Evolutionary conservation across 2,888 invertebrate genomes (phyloP), one percentile per base, ranked within the genome.

Genomic region (Girardia tigrina): DNA sequence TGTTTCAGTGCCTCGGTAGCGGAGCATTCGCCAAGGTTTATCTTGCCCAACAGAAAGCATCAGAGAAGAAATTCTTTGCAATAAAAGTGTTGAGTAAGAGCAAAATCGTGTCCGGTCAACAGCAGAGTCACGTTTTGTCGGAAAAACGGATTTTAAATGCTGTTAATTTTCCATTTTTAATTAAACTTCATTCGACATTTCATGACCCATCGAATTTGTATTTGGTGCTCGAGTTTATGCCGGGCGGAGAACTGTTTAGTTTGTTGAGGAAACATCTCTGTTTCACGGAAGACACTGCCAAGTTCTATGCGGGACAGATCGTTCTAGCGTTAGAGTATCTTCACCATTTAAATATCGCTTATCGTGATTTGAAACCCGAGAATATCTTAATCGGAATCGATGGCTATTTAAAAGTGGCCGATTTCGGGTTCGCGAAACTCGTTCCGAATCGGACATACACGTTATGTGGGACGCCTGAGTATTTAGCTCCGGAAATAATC

Each of bases 291-390:
- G 2, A 23, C 16, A 20, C 20, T 16, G 29, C 42, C 28, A 29
- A 28, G 56, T 76, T 76, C 26, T 76, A 76, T 42, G 42, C 29
- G 2, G 76, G 42, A 16, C 76, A 76, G 28, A 76, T 76, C 8
- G 23, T 76, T 6, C 29, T 76, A n/a, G 76, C 76, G 16, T 76
- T 76, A 20, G 76, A 76, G n/a, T 76, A 76, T 36, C 26, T 76
- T 6, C 76, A 76, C 28, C 16, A 29, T 42, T 76, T 76, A 12
- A 26, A 36, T 36, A 42, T 76, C 20, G 23, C 42, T 26, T 76
- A 76, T 56, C 76, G 76, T 6, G 76, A 76, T 56, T 27, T 76
- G 75, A 76, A 76, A 28, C 76, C 76, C 4, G 76, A 76, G 27
- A 76, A 76, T 76, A 23, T 76, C n/a, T 14, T 76, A 16, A 75